Evolutionary conservation across 2,113 vertebrate genomes (phyloP).

Genomic region (Vireo altiloquus): DNA sequence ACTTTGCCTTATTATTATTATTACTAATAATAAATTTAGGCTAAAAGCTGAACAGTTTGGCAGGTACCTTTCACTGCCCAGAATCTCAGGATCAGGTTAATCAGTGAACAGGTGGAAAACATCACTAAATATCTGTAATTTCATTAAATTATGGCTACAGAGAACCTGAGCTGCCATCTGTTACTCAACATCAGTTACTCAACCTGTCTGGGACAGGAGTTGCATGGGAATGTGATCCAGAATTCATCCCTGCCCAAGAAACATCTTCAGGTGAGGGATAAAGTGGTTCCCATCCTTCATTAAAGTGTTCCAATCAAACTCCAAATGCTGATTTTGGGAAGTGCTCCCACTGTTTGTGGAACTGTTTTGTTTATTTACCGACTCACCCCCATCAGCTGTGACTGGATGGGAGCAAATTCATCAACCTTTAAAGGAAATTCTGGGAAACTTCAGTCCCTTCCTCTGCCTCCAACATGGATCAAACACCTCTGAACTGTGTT

Average conservation of each 20-base stretch:
- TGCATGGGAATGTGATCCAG: not conserved
- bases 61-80: not conserved
- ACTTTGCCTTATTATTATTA: too few relatives aligned
- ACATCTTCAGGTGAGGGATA: not conserved
- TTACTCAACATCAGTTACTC: not conserved
- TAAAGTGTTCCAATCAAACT: not conserved
- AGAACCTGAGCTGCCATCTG: not conserved
- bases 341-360: not conserved
- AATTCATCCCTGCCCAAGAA: not conserved
- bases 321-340: not conserved
- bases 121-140: not conserved
- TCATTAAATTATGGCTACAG: not conserved
- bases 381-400: not conserved
- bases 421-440: not conserved
- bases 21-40: not conserved
- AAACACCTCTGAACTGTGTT: not conserved
- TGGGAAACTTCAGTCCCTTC: not conserved
- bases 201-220: not conserved
- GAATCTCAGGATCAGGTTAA: not conserved
- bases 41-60: not conserved
- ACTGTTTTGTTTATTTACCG: not conserved
- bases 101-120: not conserved
- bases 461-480: not conserved
- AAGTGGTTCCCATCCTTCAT: not conserved
- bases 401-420: not conserved